Evolutionary conservation across 2,888 invertebrate genomes (phyloP).

Genomic region (Cantharis nigra): DNA sequence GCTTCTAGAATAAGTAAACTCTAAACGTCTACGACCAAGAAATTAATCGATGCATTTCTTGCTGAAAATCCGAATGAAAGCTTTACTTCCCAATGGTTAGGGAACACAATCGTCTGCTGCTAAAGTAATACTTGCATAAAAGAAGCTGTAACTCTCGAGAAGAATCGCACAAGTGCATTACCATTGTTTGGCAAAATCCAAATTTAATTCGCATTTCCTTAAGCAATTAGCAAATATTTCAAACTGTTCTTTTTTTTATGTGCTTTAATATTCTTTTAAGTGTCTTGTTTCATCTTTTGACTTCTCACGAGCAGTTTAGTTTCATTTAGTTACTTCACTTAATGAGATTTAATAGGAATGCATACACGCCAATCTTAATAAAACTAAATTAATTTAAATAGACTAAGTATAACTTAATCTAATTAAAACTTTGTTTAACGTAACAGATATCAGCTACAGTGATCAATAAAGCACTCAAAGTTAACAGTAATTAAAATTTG

Average conservation of each 20-base stretch:
- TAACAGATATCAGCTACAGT: background rate
- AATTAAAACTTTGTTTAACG: background rate
- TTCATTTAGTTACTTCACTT: background rate
- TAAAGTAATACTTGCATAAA: constrained; percentile 6
- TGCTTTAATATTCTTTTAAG: background rate
- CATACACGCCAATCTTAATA: background rate
- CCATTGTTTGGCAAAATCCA: background rate
- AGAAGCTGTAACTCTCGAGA: constrained; percentile 10
- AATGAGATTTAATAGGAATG: background rate
- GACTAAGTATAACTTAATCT: background rate
- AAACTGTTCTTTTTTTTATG: background rate
- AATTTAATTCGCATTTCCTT: background rate
- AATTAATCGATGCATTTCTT: constrained; percentile 20
- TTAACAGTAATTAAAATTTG: background rate
- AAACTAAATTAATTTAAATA: background rate
- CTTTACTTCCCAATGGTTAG: constrained; percentile 1
- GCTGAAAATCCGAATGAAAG: background rate
- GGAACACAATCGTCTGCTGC: background rate
- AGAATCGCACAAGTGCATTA: constrained; percentile 24
- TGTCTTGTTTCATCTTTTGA: background rate
- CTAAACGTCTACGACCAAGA: constrained; percentile 9
- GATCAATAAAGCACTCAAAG: background rate
- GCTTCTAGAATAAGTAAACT: constrained; percentile 1
- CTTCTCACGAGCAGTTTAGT: background rate
- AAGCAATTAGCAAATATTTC: background rate